Percentiles rank a stretch among this genome's conserved stretches.
Conservation (phyloP, 2,797 vertebrate species). For the Chromobotia macracanthus region DNA sequence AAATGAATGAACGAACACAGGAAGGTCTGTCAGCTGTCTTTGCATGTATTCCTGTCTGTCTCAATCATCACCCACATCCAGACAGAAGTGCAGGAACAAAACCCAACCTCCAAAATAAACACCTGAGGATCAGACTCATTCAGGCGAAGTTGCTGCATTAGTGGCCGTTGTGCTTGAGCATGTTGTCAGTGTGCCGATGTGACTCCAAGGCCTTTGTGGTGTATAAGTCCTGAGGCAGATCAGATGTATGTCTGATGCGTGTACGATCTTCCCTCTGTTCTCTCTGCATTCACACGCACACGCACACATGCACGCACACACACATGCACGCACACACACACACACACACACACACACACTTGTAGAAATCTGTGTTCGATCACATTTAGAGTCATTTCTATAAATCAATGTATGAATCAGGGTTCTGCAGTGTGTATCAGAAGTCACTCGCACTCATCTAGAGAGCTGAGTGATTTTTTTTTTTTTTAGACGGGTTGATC, state of each 20-base stretch:
- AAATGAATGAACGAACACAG: slow-evolving; percentile 17
- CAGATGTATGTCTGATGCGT: slow-evolving; percentile 91
- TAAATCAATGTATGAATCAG: too few relatives aligned
- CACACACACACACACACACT: slow-evolving; percentile 66
- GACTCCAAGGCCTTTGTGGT: slow-evolving; percentile 99
- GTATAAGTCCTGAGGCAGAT: slow-evolving; percentile 98
- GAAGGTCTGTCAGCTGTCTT: slow-evolving; percentile 55
- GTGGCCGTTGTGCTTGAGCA: slow-evolving; percentile 89
- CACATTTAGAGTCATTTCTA: too few relatives aligned
- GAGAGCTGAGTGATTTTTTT: too few relatives aligned
- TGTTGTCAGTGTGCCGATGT: slow-evolving; percentile 91
- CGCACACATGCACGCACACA: neutral
- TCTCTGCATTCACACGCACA: slow-evolving; percentile 82
- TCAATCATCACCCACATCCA: neutral
- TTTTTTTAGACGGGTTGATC: too few relatives aligned
- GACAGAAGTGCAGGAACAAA: neutral
- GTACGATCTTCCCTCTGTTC: slow-evolving; percentile 91
- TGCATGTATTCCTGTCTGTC: slow-evolving; percentile 68
- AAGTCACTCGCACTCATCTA: too few relatives aligned
- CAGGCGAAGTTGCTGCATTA: slow-evolving; percentile 64
- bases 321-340: slow-evolving; percentile 52
- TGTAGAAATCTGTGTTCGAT: too few relatives aligned
- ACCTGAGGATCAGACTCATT: slow-evolving; percentile 37
- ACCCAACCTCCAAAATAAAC: slow-evolving; percentile 15
- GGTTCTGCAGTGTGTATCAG: too few relatives aligned